Evolutionary conservation across 2,797 vertebrate genomes (phyloP).

Genomic region (Fistularia commersonii): DNA sequence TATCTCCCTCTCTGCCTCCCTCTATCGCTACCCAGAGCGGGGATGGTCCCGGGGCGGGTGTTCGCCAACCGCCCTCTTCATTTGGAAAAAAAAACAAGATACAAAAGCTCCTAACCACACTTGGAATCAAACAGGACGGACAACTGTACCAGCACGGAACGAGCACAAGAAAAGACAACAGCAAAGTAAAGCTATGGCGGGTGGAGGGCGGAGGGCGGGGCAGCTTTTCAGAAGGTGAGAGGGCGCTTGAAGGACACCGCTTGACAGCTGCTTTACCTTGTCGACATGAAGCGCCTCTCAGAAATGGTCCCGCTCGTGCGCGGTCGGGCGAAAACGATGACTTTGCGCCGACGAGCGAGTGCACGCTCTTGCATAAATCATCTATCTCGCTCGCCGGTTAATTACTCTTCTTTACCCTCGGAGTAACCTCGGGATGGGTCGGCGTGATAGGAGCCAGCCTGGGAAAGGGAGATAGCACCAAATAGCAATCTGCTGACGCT

Average conservation of each 20-base stretch:
- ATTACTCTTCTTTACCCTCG: constrained; percentile 75
- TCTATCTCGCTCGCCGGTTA: constrained; percentile 74
- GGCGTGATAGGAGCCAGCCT: constrained; percentile 61
- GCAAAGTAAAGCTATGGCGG: constrained; percentile 50
- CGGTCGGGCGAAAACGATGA: constrained; percentile 60
- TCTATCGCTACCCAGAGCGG: constrained; percentile 40
- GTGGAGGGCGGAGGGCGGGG: constrained; percentile 11
- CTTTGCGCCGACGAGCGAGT: constrained; percentile 66
- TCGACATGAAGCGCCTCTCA: constrained; percentile 44
- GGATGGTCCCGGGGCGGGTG: constrained; percentile 34
- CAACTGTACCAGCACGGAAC: constrained; percentile 59
- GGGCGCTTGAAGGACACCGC: constrained; percentile 35
- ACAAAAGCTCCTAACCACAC: constrained; percentile 49
- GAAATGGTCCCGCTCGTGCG: constrained; percentile 49
- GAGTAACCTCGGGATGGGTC: constrained; percentile 70
- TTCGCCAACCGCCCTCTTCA: constrained; percentile 21
- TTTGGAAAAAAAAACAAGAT: constrained; percentile 36
- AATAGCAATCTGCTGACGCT: constrained; percentile 70
- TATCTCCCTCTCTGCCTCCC: constrained; percentile 33
- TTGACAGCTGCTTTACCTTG: constrained; percentile 47
- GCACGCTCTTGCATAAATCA: constrained; percentile 71
- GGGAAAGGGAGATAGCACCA: constrained; percentile 68
- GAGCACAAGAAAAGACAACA: constrained; percentile 60
- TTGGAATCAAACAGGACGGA: constrained; percentile 52
- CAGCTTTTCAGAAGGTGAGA: no score